Evolutionary conservation across 2,113 vertebrate species (phyloP), one percentile per base, ranked within the genome.

Genomic region (Anolis carolinensis): DNA sequence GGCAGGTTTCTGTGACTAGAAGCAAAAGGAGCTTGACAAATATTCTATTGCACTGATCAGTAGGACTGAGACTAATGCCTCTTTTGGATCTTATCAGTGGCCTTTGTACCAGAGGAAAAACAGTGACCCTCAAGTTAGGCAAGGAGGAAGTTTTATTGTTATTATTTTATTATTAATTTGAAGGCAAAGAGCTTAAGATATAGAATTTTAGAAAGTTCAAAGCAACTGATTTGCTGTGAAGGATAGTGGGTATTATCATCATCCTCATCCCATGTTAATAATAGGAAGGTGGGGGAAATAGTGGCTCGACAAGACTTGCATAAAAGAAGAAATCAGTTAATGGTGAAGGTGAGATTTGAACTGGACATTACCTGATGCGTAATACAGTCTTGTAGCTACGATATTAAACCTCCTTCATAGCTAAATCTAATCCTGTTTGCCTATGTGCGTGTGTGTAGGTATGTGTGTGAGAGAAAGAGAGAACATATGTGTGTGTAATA

Each of bases 21-120:
- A 74, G 2, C 1, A 84, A 73, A 80, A 86, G 11, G 14, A 89
- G 34, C 3, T 2, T 36, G 63, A 21, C 0, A 1, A 73, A 85
- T 67, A 84, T 76, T 20, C 70, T 71, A 79, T 16, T 25, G 27
- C 30, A 62, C 0, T 0, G 32, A 81, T 39, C 44, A 78, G 52
- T 18, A 83, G 55, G 70, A 36, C 0, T 0, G 14, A 83, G 63
- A 84, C 63, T 18, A 70, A 44, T 79, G 72, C 36, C 72, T 50
- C 72, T 52, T 78, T 67, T 34, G 14, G 62, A 21, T 32, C 52
- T 87, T 78, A 39, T 20, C 36, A 44, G 50, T 32, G 78, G 32
- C 27, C 0, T 0, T 2, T 65, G 62, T 21, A 85, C 73, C 9
- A 30, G 52, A 65, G 52, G 71, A 21, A 72, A 80, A 62, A 44